Conservation (phyloP, 30 jellyfish, hydroid and myxozoan genomes). For the Hydractinia symbiolongicarpus region DNA sequence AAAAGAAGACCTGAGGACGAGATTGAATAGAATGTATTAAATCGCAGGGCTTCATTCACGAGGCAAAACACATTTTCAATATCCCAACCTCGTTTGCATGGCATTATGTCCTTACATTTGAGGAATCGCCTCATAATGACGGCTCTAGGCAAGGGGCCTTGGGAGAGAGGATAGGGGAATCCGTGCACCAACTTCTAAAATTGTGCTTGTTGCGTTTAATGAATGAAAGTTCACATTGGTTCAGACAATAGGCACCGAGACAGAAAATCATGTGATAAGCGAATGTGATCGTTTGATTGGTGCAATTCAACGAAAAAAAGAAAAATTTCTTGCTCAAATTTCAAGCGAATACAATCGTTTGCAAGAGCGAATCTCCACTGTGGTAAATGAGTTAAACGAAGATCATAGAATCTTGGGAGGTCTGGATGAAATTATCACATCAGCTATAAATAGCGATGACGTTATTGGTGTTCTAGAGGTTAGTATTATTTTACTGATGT, state of each 20-base stretch:
- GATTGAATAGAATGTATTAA: no score
- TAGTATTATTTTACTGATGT: not conserved
- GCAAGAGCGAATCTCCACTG: not conserved
- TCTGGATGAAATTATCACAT: constrained; percentile 7
- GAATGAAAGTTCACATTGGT: no score
- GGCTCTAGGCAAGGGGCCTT: no score
- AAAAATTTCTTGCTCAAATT: constrained; percentile 37
- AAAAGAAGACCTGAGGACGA: no score
- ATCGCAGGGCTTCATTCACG: no score
- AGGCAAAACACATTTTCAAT: no score
- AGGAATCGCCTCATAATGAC: no score
- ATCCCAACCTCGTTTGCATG: no score
- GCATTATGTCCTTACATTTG: no score
- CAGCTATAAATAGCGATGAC: constrained; percentile 5
- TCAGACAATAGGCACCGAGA: constrained; percentile 56
- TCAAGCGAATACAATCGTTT: constrained; percentile 25
- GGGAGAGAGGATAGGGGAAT: no score
- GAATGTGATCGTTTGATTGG: constrained; percentile 45
- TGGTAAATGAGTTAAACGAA: not conserved
- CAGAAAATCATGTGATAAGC: constrained; percentile 64
- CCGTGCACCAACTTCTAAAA: no score
- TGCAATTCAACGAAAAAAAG: constrained; percentile 33
- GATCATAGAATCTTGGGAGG: not conserved
- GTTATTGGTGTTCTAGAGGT: constrained; percentile 13
- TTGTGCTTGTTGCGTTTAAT: no score